phyloP scores from a whole-genome alignment of 2,113 vertebrate species.

The Salvator merianae region DNA sequence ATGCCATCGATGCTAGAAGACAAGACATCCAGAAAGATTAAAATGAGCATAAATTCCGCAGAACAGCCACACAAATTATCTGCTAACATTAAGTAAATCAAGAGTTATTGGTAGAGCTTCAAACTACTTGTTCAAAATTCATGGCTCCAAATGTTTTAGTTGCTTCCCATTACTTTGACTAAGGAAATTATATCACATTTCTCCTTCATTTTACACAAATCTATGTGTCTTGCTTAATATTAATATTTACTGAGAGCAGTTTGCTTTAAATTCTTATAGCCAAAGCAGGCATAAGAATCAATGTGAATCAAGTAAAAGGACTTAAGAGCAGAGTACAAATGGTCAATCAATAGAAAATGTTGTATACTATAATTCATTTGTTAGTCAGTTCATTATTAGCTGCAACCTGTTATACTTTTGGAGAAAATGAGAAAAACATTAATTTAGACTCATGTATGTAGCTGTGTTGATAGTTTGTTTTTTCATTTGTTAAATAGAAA shows the following conservation, averaged over 20 bases:
- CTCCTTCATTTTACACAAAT: background rate
- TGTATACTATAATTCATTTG: background rate
- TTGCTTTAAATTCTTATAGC: background rate
- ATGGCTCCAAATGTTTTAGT: background rate
- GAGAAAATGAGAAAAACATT: background rate
- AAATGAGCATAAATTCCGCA: background rate
- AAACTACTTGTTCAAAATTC: background rate
- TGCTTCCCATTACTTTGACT: background rate
- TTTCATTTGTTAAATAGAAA: slow-evolving; percentile 18
- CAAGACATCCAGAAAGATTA: background rate
- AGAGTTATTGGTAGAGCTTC: background rate
- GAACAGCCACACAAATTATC: background rate
- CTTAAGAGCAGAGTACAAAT: background rate
- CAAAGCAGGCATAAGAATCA: background rate
- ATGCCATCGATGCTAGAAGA: background rate
- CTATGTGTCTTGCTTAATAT: background rate
- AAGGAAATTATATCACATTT: background rate
- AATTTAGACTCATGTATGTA: background rate
- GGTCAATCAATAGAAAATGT: background rate
- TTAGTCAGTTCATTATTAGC: slow-evolving; percentile 1
- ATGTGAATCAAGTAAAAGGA: slow-evolving; percentile 3
- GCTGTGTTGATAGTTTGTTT: background rate
- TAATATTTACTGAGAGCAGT: background rate
- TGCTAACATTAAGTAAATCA: background rate
- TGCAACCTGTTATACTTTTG: background rate